These are phyloP conservation scores for Ellobium chinense DNA, from an alignment of 2,888 invertebrate genomes.

Conservation along the genomic window DNA sequence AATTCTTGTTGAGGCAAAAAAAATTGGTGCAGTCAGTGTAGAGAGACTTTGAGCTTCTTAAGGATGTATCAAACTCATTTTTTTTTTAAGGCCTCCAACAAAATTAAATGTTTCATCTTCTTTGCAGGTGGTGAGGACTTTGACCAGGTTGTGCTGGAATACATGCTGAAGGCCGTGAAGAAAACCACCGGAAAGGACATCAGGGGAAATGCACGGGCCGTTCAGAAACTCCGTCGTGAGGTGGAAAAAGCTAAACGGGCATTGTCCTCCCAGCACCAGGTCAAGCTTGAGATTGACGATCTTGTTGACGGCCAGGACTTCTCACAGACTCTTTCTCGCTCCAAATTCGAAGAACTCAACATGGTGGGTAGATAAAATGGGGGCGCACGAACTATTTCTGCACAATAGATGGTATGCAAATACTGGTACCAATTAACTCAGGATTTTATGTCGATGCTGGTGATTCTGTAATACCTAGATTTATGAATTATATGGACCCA, in stretches of 20 bases:
- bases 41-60: too few species aligned
- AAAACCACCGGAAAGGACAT: conserved; percentile 99
- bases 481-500: too few species aligned
- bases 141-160: conserved; percentile 98
- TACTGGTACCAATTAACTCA: too few species aligned
- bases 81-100: too few species aligned
- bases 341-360: conserved; percentile 99
- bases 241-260: conserved; percentile 98
- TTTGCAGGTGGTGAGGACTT: conserved; percentile 94
- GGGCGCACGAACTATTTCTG: too few species aligned
- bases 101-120: background rate
- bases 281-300: conserved; percentile 96
- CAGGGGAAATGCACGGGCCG: conserved; percentile 93
- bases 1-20: too few species aligned
- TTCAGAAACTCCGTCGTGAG: conserved; percentile 96
- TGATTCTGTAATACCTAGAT: too few species aligned
- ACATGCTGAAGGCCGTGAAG: conserved; percentile 98
- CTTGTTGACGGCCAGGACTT: conserved; percentile 99
- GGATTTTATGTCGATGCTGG: too few species aligned
- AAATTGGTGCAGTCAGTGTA: too few species aligned
- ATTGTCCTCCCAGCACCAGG: conserved; percentile 95
- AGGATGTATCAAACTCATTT: too few species aligned
- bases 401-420: too few species aligned
- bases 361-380: conserved; percentile 86
- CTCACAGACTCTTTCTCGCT: conserved; percentile 97